Evolutionary conservation across 2,888 invertebrate genomes (phyloP).

Genomic region (Celastrina argiolus): DNA sequence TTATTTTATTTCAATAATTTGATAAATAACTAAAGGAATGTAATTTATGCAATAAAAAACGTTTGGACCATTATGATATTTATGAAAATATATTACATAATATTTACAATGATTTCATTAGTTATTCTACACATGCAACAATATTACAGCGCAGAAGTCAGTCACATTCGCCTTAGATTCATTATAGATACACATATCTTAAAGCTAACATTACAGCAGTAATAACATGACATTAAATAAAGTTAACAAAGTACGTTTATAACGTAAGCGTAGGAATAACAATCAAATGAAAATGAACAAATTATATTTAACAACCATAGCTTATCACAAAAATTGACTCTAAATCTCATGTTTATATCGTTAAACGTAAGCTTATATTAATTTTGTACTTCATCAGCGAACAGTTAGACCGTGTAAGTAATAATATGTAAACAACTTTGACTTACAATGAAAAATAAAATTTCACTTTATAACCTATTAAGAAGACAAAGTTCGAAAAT

Average conservation of each 20-base stretch:
- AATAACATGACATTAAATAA: neutral
- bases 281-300: neutral
- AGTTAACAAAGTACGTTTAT: neutral
- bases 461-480: neutral
- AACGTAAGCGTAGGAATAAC: neutral
- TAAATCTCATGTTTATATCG: neutral
- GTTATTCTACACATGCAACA: neutral
- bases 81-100: slow-evolving; percentile 20
- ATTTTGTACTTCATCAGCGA: slow-evolving; percentile 21
- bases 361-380: neutral
- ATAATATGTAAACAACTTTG: neutral
- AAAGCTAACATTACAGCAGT: neutral
- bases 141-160: neutral
- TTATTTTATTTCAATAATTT: too few species aligned
- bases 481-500: too few species aligned
- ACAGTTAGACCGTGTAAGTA: neutral
- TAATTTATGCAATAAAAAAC: neutral
- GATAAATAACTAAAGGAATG: neutral
- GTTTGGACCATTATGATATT: neutral
- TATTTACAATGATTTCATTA: slow-evolving; percentile 15
- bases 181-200: neutral
- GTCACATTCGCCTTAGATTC: neutral
- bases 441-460: neutral
- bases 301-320: neutral
- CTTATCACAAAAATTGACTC: neutral